These are phyloP conservation scores for Nansenia antarctica DNA, from an alignment of 2,113 vertebrate genomes.

Conservation along the genomic window DNA sequence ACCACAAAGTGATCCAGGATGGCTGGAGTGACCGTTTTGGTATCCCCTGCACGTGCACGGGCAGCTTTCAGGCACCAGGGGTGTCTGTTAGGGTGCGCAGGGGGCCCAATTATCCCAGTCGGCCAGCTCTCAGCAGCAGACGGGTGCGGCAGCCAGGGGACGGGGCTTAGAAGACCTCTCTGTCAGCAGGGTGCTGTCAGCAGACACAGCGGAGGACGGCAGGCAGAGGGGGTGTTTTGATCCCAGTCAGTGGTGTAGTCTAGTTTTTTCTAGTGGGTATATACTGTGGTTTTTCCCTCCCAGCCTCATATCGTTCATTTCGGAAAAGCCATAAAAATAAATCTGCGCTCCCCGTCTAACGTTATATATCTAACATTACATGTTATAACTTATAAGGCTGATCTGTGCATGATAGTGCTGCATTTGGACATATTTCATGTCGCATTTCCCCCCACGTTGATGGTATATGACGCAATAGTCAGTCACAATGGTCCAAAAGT, in stretches of 20 bases:
- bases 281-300: too few species aligned
- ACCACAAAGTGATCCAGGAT: not conserved
- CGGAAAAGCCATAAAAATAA: too few species aligned
- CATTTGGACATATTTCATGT: too few species aligned
- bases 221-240: conserved; percentile 21
- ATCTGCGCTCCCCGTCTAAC: too few species aligned
- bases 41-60: conserved; percentile 33
- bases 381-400: too few species aligned
- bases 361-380: too few species aligned
- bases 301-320: too few species aligned
- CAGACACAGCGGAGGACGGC: not conserved
- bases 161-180: conserved; percentile 34
- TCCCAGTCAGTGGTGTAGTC: not conserved
- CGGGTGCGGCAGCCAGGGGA: conserved; percentile 32
- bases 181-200: conserved; percentile 48
- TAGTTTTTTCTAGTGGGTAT: too few species aligned
- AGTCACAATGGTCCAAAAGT: too few species aligned
- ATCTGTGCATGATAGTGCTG: too few species aligned
- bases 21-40: conserved; percentile 38
- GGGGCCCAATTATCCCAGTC: conserved; percentile 67
- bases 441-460: too few species aligned
- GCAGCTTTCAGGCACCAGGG: conserved; percentile 45
- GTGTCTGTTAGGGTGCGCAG: conserved; percentile 44
- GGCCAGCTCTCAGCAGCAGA: conserved; percentile 56
- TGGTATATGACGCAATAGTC: too few species aligned